Percentiles rank a stretch among this genome's conserved stretches.
Conservation (phyloP, 2,113 vertebrate genomes). For the Anarhynchus alexandrinus region DNA sequence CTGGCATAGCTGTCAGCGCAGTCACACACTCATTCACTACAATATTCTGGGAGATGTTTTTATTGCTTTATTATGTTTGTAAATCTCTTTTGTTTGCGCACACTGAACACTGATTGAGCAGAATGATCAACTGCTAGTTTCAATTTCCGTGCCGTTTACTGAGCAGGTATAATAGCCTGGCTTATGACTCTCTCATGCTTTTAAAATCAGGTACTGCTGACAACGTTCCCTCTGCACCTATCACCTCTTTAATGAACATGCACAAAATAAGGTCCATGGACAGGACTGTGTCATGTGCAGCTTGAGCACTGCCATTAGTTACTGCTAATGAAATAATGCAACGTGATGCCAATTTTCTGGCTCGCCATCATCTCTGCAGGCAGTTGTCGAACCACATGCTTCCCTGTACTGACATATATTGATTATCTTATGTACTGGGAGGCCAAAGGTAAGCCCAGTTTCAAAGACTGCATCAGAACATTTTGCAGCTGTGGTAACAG, state of each 20-base stretch:
- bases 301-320: constrained; percentile 12
- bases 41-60: constrained; percentile 41
- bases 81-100: constrained; percentile 51
- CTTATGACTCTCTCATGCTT: not conserved
- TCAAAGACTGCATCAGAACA: not conserved
- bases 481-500: not conserved
- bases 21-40: not conserved
- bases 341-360: not conserved
- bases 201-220: constrained; percentile 11
- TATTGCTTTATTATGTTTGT: constrained; percentile 51
- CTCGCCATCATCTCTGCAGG: not conserved
- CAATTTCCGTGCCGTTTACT: not conserved
- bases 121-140: not conserved
- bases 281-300: not conserved
- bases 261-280: not conserved
- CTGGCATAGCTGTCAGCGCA: not conserved
- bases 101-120: constrained; percentile 20
- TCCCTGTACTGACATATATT: not conserved
- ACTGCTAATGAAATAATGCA: constrained; percentile 16
- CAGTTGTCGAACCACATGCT: not conserved
- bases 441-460: not conserved
- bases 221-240: constrained; percentile 20
- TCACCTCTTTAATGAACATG: not conserved
- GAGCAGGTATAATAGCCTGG: not conserved
- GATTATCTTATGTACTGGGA: not conserved